Evolutionary conservation across 2,113 vertebrate genomes (phyloP).

Genomic region (Oriolus oriolus): DNA sequence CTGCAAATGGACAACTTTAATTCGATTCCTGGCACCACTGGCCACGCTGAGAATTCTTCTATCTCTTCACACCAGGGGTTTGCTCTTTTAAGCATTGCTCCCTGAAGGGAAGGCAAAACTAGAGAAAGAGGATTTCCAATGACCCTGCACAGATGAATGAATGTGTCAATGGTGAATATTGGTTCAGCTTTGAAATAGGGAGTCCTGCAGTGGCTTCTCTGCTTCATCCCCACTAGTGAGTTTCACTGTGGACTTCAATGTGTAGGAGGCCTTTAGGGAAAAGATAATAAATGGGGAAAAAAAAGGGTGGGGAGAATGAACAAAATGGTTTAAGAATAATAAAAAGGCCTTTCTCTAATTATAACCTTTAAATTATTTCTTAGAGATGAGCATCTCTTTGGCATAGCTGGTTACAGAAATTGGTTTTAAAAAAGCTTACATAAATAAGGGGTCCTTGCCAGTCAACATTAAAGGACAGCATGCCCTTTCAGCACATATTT

Average conservation of each 20-base stretch:
- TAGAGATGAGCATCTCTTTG: background rate
- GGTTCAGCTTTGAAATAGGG: conserved; percentile 79
- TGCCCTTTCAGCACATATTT: background rate
- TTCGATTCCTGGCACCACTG: conserved; percentile 75
- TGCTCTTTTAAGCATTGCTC: conserved; percentile 81
- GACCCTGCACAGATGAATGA: conserved; percentile 81
- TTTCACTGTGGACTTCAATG: conserved; percentile 63
- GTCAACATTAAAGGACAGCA: conserved; percentile 4
- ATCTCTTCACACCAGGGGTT: conserved; percentile 80
- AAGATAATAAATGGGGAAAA: conserved; percentile 33
- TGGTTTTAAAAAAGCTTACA: background rate
- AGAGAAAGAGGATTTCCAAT: conserved; percentile 81
- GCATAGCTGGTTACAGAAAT: background rate
- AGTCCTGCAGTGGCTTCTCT: conserved; percentile 76
- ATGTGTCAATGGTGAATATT: conserved; percentile 81
- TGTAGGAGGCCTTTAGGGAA: conserved; percentile 66
- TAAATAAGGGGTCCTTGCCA: background rate
- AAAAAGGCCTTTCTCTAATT: background rate
- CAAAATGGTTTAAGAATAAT: conserved; percentile 39
- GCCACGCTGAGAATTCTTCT: conserved; percentile 76
- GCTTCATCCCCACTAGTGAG: conserved; percentile 60
- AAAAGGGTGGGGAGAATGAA: background rate
- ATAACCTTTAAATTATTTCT: conserved; percentile 55
- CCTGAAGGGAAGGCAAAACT: conserved; percentile 80
- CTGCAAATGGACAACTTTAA: conserved; percentile 81